phyloP scores from a whole-genome alignment of 2,888 invertebrate species.

The Drosophila macrospina region DNA sequence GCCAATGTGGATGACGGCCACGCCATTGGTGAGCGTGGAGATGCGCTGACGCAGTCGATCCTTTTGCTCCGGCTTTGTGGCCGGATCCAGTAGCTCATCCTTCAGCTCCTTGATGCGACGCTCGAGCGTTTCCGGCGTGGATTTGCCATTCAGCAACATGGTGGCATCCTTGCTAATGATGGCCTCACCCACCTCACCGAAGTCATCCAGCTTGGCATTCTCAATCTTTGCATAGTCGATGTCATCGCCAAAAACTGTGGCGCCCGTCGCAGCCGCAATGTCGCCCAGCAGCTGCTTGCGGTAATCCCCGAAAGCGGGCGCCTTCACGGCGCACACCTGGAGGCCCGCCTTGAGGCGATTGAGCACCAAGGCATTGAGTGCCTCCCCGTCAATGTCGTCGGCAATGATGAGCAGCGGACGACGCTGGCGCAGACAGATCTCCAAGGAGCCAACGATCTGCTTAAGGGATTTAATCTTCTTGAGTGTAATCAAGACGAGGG shows the following conservation, averaged over 20 bases:
- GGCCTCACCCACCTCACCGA: slow-evolving; percentile 95
- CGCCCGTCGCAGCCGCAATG: slow-evolving; percentile 96
- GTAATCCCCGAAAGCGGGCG: slow-evolving; percentile 98
- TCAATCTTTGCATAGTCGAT: slow-evolving; percentile 95
- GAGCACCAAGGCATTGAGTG: slow-evolving; percentile 95
- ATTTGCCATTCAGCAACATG: slow-evolving; percentile 90
- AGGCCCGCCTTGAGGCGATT: slow-evolving; percentile 96
- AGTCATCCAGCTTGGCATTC: slow-evolving; percentile 91
- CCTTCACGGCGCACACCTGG: slow-evolving; percentile 97
- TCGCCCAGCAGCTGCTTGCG: slow-evolving; percentile 96
- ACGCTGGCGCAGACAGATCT: slow-evolving; percentile 95
- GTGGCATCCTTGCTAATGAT: slow-evolving; percentile 97
- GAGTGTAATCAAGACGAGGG: slow-evolving; percentile 95
- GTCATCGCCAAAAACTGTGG: slow-evolving; percentile 97
- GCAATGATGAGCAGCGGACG: slow-evolving; percentile 98
- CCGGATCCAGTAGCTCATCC: slow-evolving; percentile 93
- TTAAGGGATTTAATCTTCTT: slow-evolving; percentile 99
- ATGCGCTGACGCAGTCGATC: slow-evolving; percentile 96
- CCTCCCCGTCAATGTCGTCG: slow-evolving; percentile 98
- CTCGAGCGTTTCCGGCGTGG: slow-evolving; percentile 92
- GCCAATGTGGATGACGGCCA: slow-evolving; percentile 92
- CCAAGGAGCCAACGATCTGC: slow-evolving; percentile 97
- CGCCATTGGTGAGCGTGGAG: slow-evolving; percentile 94
- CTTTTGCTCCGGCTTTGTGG: slow-evolving; percentile 96
- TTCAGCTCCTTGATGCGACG: slow-evolving; percentile 92